Conservation (phyloP, 2,888 invertebrate genomes). For the Caenorhabditis wallacei region DNA sequence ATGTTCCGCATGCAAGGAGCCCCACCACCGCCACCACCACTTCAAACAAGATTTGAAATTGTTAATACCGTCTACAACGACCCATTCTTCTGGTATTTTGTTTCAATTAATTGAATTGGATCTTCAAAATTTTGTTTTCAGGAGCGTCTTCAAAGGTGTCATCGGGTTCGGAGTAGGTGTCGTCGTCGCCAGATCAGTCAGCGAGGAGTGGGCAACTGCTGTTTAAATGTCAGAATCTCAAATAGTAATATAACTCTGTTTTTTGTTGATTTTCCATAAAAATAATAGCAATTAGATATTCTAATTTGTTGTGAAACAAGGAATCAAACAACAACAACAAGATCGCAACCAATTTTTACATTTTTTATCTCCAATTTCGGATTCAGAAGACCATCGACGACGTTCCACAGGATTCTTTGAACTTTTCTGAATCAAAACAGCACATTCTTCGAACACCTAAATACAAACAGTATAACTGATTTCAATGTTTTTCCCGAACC, state of each 20-base stretch:
- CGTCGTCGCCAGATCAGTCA: conserved; percentile 71
- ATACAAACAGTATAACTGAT: neutral
- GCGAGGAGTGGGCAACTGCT: conserved; percentile 73
- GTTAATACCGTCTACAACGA: conserved; percentile 74
- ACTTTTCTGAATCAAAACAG: conserved; percentile 50
- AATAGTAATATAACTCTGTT: conserved; percentile 11
- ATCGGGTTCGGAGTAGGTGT: conserved; percentile 73
- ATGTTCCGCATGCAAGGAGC: conserved; percentile 76
- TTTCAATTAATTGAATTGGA: neutral
- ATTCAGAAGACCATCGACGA: conserved; percentile 59
- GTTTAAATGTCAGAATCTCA: conserved; percentile 53
- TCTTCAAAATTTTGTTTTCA: conserved; percentile 42
- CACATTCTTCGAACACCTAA: conserved; percentile 64
- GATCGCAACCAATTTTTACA: conserved; percentile 53
- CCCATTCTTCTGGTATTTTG: conserved; percentile 71
- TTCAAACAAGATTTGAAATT: conserved; percentile 70
- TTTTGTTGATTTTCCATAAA: conserved; percentile 43
- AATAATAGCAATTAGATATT: conserved; percentile 8
- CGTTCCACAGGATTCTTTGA: conserved; percentile 25
- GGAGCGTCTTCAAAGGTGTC: conserved; percentile 75
- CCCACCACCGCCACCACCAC: conserved; percentile 71
- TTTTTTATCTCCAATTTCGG: conserved; percentile 52
- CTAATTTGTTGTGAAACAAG: conserved; percentile 43
- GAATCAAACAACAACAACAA: conserved; percentile 61
- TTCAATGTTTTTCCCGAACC: conserved; percentile 85